Evolutionary conservation across 2,888 invertebrate species (phyloP).

Genomic region (Mesochorus sp.): DNA sequence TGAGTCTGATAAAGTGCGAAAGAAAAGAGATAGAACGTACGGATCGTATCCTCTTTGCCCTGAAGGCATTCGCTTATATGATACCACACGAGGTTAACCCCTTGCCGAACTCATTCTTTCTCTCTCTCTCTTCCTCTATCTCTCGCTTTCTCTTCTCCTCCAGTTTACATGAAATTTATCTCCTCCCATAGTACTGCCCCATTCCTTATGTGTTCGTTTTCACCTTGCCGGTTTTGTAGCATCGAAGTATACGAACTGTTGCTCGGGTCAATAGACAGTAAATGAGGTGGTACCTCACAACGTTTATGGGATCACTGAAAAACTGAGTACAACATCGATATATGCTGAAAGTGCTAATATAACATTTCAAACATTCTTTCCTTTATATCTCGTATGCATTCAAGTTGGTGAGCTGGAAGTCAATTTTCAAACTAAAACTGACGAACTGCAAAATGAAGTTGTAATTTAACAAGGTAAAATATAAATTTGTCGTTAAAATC

Average conservation of each 20-base stretch:
- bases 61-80: constrained; percentile 29
- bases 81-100: constrained; percentile 3
- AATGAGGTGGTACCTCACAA: not conserved
- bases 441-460: too few relatives aligned
- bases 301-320: not conserved
- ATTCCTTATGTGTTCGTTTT: not conserved
- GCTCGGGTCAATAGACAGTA: constrained; percentile 14
- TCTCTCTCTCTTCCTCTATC: not conserved
- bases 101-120: too few relatives aligned
- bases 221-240: not conserved
- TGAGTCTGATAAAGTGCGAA: constrained; percentile 68
- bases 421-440: too few relatives aligned
- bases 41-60: constrained; percentile 38
- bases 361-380: too few relatives aligned
- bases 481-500: too few relatives aligned
- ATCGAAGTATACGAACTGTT: constrained; percentile 10
- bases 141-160: constrained; percentile 30
- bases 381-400: too few relatives aligned
- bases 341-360: not conserved
- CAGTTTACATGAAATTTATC: constrained; percentile 70
- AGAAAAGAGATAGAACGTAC: constrained; percentile 53
- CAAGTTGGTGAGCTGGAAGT: too few relatives aligned
- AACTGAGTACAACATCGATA: not conserved
- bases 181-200: constrained; percentile 56
- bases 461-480: too few relatives aligned